Evolutionary conservation across 2,113 vertebrate species (phyloP).

Genomic region (Oncorhynchus keta): DNA sequence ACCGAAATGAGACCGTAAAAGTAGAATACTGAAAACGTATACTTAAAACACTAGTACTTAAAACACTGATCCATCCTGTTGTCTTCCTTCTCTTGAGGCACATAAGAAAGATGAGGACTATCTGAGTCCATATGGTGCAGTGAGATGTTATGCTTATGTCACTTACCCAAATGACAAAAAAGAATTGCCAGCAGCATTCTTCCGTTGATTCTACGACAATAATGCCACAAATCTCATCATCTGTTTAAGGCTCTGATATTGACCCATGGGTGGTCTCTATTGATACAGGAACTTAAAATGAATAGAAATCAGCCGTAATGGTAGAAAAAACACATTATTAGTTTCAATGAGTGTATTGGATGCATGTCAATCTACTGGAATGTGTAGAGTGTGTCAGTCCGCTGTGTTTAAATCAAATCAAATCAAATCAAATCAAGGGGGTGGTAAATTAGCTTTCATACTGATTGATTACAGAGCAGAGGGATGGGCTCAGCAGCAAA

Average conservation of each 20-base stretch:
- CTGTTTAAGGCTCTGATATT: not conserved
- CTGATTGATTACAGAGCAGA: conserved; percentile 33
- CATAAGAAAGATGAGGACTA: not conserved
- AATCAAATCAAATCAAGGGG: not conserved
- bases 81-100: not conserved
- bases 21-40: not conserved
- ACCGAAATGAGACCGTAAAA: not conserved
- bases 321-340: too few relatives aligned
- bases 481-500: conserved; percentile 24
- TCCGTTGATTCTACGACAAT: not conserved
- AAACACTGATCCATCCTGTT: not conserved
- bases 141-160: conserved; percentile 1
- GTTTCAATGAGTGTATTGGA: too few relatives aligned
- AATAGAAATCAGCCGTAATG: too few relatives aligned
- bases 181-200: conserved; percentile 13
- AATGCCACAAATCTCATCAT: not conserved
- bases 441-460: conserved; percentile 13
- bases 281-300: not conserved
- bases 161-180: conserved; percentile 14
- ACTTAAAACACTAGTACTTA: not conserved
- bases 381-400: conserved; percentile 4
- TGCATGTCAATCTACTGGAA: too few relatives aligned
- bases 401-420: not conserved
- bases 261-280: not conserved
- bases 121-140: conserved; percentile 19